Base-by-base conservation (phyloP, 2,888 invertebrate species). In the Aspidapion aeneum region DNA sequence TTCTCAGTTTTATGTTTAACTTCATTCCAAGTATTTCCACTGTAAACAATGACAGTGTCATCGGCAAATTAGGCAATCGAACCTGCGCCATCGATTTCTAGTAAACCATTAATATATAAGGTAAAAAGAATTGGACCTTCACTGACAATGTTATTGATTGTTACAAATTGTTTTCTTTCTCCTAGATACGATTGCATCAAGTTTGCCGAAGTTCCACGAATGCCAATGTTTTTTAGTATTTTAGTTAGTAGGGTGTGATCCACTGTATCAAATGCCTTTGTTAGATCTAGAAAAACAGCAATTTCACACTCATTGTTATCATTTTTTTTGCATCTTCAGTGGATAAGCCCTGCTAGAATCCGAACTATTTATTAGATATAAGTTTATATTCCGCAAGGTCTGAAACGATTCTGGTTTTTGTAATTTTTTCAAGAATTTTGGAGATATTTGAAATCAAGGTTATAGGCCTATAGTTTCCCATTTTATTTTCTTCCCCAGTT, bases 311-410 rank as follows among this genome's bases (percentile, higher is more conserved):
- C 12, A 7, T 35, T 35, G 12, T 35, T 35, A 12, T 35, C 35
- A 7, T 7, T 35, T 35, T 35, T 35, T 7, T 35, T 35, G 35
- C 35, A 35, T 35, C 35, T 12, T 35, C 35, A 35, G 12, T 35
- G 3, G 35, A 35, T 35, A 7, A 7, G 12, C 35, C 35, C 12
- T 7, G 3, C 57, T 12, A 7, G 12, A 35, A 35, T 12, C 12
- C 35, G 12, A 35, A 35, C 12, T 35, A 12, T 35, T 35, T 51
- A 61, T 64, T 19, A 56, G 63, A 51, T 56, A 19, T n/a, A 7
- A 56, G 19, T 21, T 56, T 56, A 56, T 56, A 18, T 56, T 56
- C 21, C 17, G 19, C 35, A 3, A 56, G 21, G 7, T 21, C 19
- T 21, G 20, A 7, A 17, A 16, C 35, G 5, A 56, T 56, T 21